Conservation (phyloP, 2,888 invertebrate genomes). For the Geotrupes spiniger region DNA sequence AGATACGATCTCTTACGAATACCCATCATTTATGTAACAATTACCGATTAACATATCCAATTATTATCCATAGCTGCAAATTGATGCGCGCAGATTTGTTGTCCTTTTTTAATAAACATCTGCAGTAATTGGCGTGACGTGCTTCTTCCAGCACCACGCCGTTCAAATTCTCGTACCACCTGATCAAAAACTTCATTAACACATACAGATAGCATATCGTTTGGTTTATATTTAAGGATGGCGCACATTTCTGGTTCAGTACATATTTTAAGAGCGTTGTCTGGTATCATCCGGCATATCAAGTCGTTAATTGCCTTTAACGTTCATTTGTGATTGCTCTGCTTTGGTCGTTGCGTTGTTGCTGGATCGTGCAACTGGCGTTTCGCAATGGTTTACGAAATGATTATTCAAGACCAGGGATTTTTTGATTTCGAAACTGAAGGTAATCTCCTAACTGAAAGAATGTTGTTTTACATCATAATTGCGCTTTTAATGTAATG, state of each 20-base stretch:
- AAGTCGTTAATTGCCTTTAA: too few species aligned
- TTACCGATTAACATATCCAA: too few species aligned
- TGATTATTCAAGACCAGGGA: constrained; percentile 18
- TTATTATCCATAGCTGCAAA: too few species aligned
- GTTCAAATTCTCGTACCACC: not conserved
- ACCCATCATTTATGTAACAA: too few species aligned
- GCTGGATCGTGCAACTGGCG: not conserved
- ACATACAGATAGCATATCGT: constrained; percentile 10
- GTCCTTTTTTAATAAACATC: constrained; percentile 5
- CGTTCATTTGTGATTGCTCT: too few species aligned
- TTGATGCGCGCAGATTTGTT: constrained; percentile 1
- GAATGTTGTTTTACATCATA: too few species aligned
- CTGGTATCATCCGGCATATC: too few species aligned
- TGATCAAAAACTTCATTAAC: constrained; percentile 9
- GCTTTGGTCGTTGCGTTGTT: too few species aligned
- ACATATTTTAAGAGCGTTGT: not conserved
- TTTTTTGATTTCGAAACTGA: constrained; percentile 15
- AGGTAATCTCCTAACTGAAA: constrained; percentile 12
- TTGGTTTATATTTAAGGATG: constrained; percentile 10
- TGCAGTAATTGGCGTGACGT: not conserved
- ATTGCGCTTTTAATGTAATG: too few species aligned
- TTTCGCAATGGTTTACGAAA: constrained; percentile 14
- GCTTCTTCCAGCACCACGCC: not conserved
- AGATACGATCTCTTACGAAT: too few species aligned
- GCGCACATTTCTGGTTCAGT: constrained; percentile 3